Conservation (phyloP, 2,888 invertebrate genomes). For the Patella caerulea region DNA sequence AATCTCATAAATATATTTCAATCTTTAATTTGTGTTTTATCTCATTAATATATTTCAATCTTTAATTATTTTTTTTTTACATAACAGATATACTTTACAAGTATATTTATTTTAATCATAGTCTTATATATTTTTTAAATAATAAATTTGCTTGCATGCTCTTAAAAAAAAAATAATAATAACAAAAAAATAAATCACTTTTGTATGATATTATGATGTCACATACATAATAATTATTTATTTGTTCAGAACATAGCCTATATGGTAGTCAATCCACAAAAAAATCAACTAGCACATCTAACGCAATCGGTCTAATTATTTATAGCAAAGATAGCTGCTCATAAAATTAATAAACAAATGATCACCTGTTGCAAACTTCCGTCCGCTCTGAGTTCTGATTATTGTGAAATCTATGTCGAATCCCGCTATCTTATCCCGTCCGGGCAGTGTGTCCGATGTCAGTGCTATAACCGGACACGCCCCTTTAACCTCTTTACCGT, state of each 20-base stretch:
- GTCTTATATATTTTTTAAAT: no score
- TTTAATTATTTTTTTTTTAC: neutral
- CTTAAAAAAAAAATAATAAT: no score
- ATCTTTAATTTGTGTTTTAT: neutral
- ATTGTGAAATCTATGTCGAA: conserved; percentile 71
- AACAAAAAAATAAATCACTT: no score
- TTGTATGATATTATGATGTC: no score
- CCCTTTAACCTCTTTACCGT: conserved; percentile 52
- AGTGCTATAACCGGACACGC: conserved; percentile 55
- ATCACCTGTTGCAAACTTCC: conserved; percentile 65
- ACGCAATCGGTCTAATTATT: no score
- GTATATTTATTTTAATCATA: neutral
- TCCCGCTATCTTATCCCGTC: conserved; percentile 63
- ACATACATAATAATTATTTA: no score
- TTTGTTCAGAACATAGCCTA: no score
- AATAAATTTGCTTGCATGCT: no score
- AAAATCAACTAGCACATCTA: no score
- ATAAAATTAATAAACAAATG: neutral
- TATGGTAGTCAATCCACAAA: no score
- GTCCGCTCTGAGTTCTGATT: conserved; percentile 67
- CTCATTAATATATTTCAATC: neutral
- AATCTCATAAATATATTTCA: neutral
- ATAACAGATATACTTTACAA: neutral
- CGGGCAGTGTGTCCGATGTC: conserved; percentile 53
- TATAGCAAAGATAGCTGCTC: no score